These are phyloP conservation scores for Mionectes macconnelli DNA, from an alignment of 2,113 vertebrate genomes.

Conservation along the genomic window DNA sequence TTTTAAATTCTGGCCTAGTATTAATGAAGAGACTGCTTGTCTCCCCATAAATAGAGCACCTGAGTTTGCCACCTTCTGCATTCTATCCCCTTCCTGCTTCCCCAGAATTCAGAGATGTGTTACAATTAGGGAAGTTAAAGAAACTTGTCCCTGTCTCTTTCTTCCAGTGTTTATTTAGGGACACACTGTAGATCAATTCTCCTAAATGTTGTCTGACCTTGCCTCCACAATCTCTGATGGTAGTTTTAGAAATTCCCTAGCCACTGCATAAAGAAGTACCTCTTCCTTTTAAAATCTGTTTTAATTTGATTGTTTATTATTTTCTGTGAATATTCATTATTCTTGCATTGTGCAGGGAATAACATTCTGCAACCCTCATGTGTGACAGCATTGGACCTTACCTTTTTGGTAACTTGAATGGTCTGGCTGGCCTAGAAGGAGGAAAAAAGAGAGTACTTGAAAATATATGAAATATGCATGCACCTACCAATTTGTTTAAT, in stretches of 20 bases:
- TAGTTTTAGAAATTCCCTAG: not conserved
- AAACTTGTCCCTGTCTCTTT: not conserved
- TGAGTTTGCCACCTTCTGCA: not conserved
- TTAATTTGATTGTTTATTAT: not conserved
- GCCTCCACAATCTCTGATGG: not conserved
- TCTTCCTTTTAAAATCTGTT: not conserved
- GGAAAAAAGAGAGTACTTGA: slow-evolving; percentile 62
- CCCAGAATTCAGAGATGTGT: not conserved
- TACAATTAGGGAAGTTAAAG: not conserved
- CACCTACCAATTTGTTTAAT: not conserved
- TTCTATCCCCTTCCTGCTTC: not conserved
- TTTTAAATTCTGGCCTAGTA: not conserved
- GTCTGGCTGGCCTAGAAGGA: slow-evolving; percentile 84
- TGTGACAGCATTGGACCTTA: slow-evolving; percentile 62
- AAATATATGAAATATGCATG: not conserved
- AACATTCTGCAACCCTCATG: not conserved
- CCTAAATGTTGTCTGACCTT: not conserved
- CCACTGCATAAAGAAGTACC: not conserved
- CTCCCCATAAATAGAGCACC: not conserved
- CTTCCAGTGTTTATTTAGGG: not conserved
- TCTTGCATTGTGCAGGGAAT: not conserved
- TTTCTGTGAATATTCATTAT: not conserved
- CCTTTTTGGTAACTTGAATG: slow-evolving; percentile 95
- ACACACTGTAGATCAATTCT: not conserved
- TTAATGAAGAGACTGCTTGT: not conserved